Percentiles rank a stretch among this genome's conserved stretches.
Evolutionary conservation across 2,113 vertebrate genomes (phyloP).

Genomic region (Brienomyrus brachyistius): DNA sequence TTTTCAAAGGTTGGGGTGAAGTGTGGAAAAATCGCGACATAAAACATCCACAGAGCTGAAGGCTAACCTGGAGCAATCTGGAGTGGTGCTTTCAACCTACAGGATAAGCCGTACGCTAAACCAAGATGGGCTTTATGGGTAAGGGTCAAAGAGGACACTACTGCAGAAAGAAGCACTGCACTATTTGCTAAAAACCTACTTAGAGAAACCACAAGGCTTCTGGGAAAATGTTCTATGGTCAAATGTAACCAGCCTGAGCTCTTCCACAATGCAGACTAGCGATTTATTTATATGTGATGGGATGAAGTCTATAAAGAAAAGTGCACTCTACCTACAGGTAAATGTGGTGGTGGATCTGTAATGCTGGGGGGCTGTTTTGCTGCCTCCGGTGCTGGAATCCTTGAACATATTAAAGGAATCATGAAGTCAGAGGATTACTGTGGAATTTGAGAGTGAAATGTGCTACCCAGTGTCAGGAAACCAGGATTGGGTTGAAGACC

Average conservation of each 20-base stretch:
- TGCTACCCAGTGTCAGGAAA: background rate
- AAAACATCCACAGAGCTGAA: no score
- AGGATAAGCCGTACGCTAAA: background rate
- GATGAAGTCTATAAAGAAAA: background rate
- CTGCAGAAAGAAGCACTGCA: no score
- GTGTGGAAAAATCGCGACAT: background rate
- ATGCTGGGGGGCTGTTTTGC: background rate
- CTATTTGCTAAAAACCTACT: background rate
- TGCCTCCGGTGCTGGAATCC: background rate
- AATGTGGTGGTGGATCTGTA: background rate
- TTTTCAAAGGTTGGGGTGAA: background rate
- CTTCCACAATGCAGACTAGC: background rate
- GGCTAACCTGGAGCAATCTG: no score
- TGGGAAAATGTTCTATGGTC: background rate
- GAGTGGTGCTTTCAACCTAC: no score
- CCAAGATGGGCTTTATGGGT: background rate
- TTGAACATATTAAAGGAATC: background rate
- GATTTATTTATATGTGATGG: background rate
- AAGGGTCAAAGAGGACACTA: background rate
- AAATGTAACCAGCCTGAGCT: background rate
- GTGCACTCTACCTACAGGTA: background rate
- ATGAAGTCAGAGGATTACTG: background rate
- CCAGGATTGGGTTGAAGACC: background rate
- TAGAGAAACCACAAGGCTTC: background rate
- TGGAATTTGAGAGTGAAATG: background rate